These are phyloP conservation scores for Helicoverpa assulta DNA, from an alignment of 2,888 invertebrate genomes.

Conservation along the genomic window DNA sequence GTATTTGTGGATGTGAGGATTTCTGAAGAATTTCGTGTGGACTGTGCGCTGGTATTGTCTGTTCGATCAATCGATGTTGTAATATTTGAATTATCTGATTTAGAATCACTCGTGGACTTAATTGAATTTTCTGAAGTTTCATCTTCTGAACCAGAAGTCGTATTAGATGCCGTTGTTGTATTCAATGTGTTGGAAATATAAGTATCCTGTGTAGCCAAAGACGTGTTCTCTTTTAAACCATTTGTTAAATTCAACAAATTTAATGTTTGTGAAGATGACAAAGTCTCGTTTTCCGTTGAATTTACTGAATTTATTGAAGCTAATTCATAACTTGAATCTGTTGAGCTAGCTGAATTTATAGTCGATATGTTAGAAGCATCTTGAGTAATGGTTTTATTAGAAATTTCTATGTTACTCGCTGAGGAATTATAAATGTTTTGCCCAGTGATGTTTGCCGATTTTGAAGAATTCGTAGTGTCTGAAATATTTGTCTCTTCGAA, in stretches of 20 bases:
- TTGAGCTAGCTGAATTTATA: constrained; percentile 14
- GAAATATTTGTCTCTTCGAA: constrained; percentile 25
- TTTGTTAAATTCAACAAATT: constrained; percentile 22
- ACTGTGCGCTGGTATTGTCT: constrained; percentile 6
- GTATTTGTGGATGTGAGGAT: constrained; percentile 15
- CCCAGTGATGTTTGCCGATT: constrained; percentile 20
- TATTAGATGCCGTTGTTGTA: constrained; percentile 23
- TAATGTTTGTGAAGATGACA: constrained; percentile 14
- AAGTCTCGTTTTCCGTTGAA: constrained; percentile 19
- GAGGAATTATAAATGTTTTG: constrained; percentile 16
- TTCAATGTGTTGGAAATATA: constrained; percentile 15
- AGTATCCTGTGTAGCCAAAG: background rate
- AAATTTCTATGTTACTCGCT: background rate
- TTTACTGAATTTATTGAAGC: constrained; percentile 22
- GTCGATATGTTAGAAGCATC: constrained; percentile 10
- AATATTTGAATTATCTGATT: constrained; percentile 26
- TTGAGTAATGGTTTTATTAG: constrained; percentile 22
- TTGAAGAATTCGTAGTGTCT: constrained; percentile 27
- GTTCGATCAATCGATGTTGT: constrained; percentile 11
- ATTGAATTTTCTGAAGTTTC: constrained; percentile 13
- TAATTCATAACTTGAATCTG: constrained; percentile 8
- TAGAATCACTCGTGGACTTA: constrained; percentile 3
- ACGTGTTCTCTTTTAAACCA: constrained; percentile 1
- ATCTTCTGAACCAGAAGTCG: constrained; percentile 3
- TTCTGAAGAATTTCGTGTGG: background rate